phyloP scores from a whole-genome alignment of 2,113 vertebrate genomes.

The Oreotrochilus melanogaster region DNA sequence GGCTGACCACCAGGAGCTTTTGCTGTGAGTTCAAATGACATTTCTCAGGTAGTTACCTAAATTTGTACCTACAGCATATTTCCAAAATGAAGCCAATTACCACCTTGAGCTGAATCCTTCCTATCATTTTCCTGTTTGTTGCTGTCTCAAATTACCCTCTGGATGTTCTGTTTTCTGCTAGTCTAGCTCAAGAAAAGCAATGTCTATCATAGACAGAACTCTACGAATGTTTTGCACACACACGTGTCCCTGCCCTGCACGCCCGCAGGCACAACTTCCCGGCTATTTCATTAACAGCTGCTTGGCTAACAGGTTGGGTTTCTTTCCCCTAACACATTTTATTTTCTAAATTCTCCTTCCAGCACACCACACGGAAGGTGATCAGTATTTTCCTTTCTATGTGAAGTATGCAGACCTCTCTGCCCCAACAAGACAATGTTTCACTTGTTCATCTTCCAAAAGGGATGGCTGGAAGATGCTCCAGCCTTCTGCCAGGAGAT shows the following conservation, averaged over 20 bases:
- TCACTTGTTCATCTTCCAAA: conserved; percentile 46
- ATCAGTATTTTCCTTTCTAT: background rate
- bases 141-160: fast-evolving
- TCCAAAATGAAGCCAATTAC: background rate
- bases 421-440: conserved; percentile 56
- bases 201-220: background rate
- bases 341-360: background rate
- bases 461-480: conserved; percentile 49
- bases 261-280: no score
- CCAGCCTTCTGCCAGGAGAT: conserved; percentile 50
- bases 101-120: background rate
- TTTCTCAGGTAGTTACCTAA: background rate
- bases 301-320: background rate
- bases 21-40: background rate
- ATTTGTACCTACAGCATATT: fast-evolving
- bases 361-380: background rate
- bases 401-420: conserved; percentile 48
- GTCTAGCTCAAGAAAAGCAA: background rate
- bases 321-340: background rate
- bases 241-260: background rate
- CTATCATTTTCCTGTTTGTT: background rate
- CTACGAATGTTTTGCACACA: background rate
- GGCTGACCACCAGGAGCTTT: background rate
- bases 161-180: background rate
- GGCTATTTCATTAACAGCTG: background rate